Conservation (phyloP, 2,888 invertebrate species). For the Atethmia centrago region DNA sequence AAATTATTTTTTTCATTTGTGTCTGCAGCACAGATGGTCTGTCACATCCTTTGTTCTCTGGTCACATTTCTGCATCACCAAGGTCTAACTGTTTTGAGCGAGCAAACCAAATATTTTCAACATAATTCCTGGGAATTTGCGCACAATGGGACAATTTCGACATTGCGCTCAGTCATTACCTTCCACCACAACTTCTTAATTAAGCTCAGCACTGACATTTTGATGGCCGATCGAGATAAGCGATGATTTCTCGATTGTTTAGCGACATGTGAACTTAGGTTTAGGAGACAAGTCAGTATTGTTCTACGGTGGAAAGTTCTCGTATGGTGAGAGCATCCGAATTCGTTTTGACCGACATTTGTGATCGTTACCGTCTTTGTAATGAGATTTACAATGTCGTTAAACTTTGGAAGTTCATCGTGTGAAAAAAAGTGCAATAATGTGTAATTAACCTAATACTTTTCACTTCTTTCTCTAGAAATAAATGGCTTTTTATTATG, state of each 20-base stretch:
- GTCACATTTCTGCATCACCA: constrained; percentile 51
- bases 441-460: constrained; percentile 23
- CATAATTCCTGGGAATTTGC: constrained; percentile 66
- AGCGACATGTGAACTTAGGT: constrained; percentile 76
- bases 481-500: not conserved
- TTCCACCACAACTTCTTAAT: constrained; percentile 76
- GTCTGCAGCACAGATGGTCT: constrained; percentile 48
- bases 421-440: constrained; percentile 36
- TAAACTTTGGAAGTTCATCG: constrained; percentile 43
- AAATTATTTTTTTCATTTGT: constrained; percentile 37
- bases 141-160: constrained; percentile 68
- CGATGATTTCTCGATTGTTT: constrained; percentile 85
- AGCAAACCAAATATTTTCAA: constrained; percentile 66
- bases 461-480: constrained; percentile 36
- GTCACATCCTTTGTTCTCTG: constrained; percentile 59
- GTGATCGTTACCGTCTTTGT: constrained; percentile 62
- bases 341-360: constrained; percentile 61
- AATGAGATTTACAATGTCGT: constrained; percentile 38
- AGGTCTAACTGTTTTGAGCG: constrained; percentile 65
- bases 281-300: constrained; percentile 69
- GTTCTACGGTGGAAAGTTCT: constrained; percentile 75
- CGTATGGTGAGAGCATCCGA: constrained; percentile 59
- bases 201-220: constrained; percentile 80
- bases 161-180: constrained; percentile 68
- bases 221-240: constrained; percentile 85